Percentiles rank a stretch among this genome's conserved stretches.
phyloP scores from a whole-genome alignment of 2,888 invertebrate genomes.

The Tenthredo livida region DNA sequence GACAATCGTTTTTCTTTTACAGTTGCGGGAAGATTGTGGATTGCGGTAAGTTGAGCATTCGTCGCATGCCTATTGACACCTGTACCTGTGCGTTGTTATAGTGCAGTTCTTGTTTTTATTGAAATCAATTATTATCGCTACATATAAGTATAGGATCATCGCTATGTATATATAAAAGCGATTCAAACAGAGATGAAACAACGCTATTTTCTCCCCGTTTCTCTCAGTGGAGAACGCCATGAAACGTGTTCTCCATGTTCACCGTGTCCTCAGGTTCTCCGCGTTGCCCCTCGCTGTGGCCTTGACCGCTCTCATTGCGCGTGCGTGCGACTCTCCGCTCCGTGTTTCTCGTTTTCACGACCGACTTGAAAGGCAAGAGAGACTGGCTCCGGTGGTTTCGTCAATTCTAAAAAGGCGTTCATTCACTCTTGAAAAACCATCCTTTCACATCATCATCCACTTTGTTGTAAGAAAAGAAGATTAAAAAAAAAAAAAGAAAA shows the following conservation, averaged over 20 bases:
- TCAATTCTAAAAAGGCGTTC: slow-evolving; percentile 14
- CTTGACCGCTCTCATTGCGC: slow-evolving; percentile 57
- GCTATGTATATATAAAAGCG: not conserved
- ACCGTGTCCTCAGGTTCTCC: slow-evolving; percentile 44
- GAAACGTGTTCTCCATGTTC: slow-evolving; percentile 47
- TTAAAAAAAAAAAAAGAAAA: not conserved
- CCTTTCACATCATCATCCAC: not conserved
- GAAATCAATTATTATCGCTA: not conserved
- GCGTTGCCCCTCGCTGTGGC: slow-evolving; percentile 51
- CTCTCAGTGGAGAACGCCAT: not conserved
- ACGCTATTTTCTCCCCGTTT: slow-evolving; percentile 18
- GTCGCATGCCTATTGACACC: not conserved
- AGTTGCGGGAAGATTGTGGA: not conserved
- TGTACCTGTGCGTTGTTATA: not conserved
- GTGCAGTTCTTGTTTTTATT: not conserved
- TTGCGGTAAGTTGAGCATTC: not conserved
- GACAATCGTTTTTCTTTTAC: not conserved
- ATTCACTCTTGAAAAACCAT: not conserved
- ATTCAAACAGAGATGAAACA: not conserved
- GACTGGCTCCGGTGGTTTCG: not conserved
- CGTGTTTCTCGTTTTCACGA: slow-evolving; percentile 48
- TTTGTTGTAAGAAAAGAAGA: not conserved
- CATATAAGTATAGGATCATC: not conserved
- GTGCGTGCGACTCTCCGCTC: slow-evolving; percentile 56
- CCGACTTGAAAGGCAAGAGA: slow-evolving; percentile 43